Percentiles rank a stretch among this genome's conserved stretches.
phyloP scores from a whole-genome alignment of 2,797 vertebrate genomes.

The Dromococcyx pavoninus region DNA sequence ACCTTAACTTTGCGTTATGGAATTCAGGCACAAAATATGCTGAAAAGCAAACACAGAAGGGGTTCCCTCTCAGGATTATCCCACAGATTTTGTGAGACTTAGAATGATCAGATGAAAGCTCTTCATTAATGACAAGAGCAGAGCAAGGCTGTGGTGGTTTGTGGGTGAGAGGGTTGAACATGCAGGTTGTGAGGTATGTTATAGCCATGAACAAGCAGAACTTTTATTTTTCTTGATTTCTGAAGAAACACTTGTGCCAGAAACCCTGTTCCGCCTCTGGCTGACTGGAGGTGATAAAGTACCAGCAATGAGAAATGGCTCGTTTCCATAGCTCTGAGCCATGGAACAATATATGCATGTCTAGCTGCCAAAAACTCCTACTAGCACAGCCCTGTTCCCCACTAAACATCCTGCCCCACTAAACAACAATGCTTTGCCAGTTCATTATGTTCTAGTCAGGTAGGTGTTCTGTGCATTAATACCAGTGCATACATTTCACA shows the following conservation, averaged over 20 bases:
- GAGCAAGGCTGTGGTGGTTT: neutral
- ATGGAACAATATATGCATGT: neutral
- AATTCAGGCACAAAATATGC: slow-evolving; percentile 7
- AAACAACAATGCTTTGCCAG: neutral
- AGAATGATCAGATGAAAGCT: neutral
- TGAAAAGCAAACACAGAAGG: slow-evolving; percentile 38
- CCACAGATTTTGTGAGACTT: neutral
- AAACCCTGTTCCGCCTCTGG: neutral
- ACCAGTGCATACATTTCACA: slow-evolving; percentile 12
- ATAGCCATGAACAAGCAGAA: neutral
- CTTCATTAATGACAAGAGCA: neutral
- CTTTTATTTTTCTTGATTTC: neutral
- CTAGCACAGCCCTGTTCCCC: neutral
- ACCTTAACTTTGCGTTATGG: slow-evolving; percentile 42
- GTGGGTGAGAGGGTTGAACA: neutral
- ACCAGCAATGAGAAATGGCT: slow-evolving; percentile 32
- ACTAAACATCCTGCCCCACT: neutral
- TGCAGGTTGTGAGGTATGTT: neutral
- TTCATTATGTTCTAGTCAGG: slow-evolving; percentile 42
- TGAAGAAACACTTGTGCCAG: neutral
- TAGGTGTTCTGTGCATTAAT: slow-evolving; percentile 31
- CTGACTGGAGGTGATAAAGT: slow-evolving; percentile 28
- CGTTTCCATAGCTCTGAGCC: slow-evolving; percentile 44
- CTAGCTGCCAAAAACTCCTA: slow-evolving; percentile 46
- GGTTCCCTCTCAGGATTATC: neutral